Evolutionary conservation across 1,140 invertebrate species (phyloP).

Genomic region (Onthophagus taurus): DNA sequence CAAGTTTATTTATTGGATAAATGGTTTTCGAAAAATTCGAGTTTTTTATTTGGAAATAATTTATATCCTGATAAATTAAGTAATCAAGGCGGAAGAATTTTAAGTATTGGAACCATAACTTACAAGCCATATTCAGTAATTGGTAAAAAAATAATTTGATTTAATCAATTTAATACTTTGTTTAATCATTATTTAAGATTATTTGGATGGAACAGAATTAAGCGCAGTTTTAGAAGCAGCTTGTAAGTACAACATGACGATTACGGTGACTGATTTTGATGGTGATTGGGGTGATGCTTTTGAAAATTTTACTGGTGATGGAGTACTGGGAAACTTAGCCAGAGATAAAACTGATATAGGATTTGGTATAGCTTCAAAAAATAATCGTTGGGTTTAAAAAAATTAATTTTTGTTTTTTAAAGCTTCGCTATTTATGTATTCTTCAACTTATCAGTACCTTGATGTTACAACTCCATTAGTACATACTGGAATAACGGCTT

Average conservation of each 20-base stretch:
- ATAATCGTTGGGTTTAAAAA: no score
- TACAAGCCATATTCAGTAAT: neutral
- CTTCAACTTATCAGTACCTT: no score
- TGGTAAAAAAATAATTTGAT: no score
- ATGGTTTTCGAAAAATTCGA: slow-evolving; percentile 1
- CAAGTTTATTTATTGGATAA: slow-evolving; percentile 3
- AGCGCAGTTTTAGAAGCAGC: slow-evolving; percentile 32
- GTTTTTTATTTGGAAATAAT: neutral
- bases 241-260: slow-evolving; percentile 42
- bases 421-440: no score
- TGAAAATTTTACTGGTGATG: slow-evolving; percentile 47
- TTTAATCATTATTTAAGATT: no score
- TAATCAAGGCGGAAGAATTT: neutral
- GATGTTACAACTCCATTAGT: no score
- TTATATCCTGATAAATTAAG: neutral
- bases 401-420: no score
- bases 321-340: slow-evolving; percentile 45
- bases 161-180: no score
- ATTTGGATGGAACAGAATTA: slow-evolving; percentile 37
- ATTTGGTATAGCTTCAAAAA: no score
- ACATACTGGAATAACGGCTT: no score
- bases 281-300: slow-evolving; percentile 49
- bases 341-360: slow-evolving; percentile 48
- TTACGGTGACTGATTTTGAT: slow-evolving; percentile 40
- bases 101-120: neutral